A percentile compares a stretch with the other conserved stretches of the same genome.
Evolutionary conservation across 2,797 vertebrate genomes (phyloP).

Genomic region (Vespertilio murinus): DNA sequence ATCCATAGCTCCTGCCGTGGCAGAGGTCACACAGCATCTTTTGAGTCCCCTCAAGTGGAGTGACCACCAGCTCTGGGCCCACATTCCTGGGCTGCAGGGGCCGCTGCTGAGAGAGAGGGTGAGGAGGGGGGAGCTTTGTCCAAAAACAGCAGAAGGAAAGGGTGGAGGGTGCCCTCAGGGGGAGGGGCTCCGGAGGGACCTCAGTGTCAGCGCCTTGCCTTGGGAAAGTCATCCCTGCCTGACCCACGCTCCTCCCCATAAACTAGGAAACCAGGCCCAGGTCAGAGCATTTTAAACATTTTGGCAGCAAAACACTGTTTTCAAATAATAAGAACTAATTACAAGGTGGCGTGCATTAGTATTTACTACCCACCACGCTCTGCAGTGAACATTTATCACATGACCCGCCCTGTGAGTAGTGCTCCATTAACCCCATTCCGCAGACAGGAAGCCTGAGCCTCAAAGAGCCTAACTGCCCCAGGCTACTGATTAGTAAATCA

Average conservation of each 20-base stretch:
- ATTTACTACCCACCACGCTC: constrained; percentile 41
- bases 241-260: not conserved
- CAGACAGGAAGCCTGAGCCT: not conserved
- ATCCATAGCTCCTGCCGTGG: not conserved
- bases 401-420: not conserved
- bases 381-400: constrained; percentile 41
- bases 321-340: constrained; percentile 62
- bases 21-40: not conserved
- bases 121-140: not conserved
- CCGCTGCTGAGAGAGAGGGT: not conserved
- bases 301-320: constrained; percentile 58
- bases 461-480: not conserved
- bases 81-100: not conserved
- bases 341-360: constrained; percentile 59
- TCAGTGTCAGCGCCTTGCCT: not conserved
- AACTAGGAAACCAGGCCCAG: constrained; percentile 1
- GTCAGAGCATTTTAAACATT: constrained; percentile 57
- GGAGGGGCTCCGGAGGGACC: not conserved
- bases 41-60: not conserved
- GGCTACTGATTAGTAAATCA: not conserved
- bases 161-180: not conserved
- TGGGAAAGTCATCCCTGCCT: constrained; percentile 31
- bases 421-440: constrained; percentile 29
- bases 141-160: not conserved
- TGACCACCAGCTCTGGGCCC: not conserved